These are phyloP conservation scores for Liopterus haemorrhoidalis DNA, from an alignment of 2,888 invertebrate genomes.

Conservation along the genomic window DNA sequence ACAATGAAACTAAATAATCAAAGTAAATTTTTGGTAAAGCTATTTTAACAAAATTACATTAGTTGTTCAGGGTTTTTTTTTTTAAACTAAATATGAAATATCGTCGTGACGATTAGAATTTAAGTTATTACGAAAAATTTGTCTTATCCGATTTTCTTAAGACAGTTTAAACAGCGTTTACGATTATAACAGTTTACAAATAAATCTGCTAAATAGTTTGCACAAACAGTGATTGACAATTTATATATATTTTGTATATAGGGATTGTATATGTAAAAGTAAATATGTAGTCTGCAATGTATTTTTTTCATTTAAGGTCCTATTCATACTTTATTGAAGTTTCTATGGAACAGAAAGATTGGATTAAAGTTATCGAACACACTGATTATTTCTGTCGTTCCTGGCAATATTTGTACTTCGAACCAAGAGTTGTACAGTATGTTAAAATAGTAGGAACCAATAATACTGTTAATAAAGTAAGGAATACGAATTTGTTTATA, in stretches of 20 bases:
- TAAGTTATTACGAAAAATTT: no score
- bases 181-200: no score
- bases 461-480: constrained; percentile 88
- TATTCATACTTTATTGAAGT: constrained; percentile 90
- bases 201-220: not conserved
- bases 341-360: constrained; percentile 91
- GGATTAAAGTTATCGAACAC: constrained; percentile 91
- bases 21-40: no score
- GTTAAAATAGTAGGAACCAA: constrained; percentile 82
- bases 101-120: no score
- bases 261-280: constrained; percentile 10
- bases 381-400: constrained; percentile 88
- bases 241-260: constrained; percentile 23
- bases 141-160: no score
- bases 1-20: no score
- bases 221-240: constrained; percentile 40
- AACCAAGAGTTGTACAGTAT: constrained; percentile 78
- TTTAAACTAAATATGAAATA: no score
- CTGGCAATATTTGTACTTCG: constrained; percentile 93
- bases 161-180: no score
- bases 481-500: constrained; percentile 30
- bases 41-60: no score
- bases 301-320: constrained; percentile 50
- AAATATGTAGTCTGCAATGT: no score
- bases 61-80: no score